Percentiles rank a stretch among this genome's conserved stretches.
These are phyloP conservation scores for Dasypogon diadema DNA, from an alignment of 2,888 invertebrate genomes.

Conservation along the genomic window DNA sequence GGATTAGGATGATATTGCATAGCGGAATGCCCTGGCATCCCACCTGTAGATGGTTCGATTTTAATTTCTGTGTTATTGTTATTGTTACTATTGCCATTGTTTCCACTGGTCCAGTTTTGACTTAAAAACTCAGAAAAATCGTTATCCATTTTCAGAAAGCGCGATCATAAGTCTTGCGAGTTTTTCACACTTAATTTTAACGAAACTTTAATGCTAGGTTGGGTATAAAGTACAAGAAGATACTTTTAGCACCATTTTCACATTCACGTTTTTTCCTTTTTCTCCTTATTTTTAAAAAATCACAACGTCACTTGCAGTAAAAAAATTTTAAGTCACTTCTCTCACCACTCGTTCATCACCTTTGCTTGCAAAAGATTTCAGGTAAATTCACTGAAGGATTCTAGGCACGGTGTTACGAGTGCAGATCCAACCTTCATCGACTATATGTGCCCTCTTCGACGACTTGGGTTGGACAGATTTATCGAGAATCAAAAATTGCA, in stretches of 20 bases:
- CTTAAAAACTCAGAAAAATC: constrained; percentile 61
- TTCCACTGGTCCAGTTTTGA: constrained; percentile 59
- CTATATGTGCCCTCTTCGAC: constrained; percentile 10
- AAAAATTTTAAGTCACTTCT: background rate
- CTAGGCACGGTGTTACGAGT: too few relatives aligned
- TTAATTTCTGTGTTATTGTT: constrained; percentile 58
- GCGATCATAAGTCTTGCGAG: constrained; percentile 52
- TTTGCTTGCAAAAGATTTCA: background rate
- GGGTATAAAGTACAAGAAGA: constrained; percentile 58
- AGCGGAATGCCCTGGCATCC: background rate
- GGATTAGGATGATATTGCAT: constrained; percentile 48
- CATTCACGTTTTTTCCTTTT: constrained; percentile 46
- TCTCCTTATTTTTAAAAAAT: constrained; percentile 40
- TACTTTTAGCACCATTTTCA: constrained; percentile 58
- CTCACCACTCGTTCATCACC: background rate
- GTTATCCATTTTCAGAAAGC: constrained; percentile 60
- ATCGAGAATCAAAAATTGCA: background rate
- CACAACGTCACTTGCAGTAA: background rate
- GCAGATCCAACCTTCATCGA: constrained; percentile 2
- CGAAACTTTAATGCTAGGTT: constrained; percentile 54
- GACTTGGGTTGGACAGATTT: constrained; percentile 1
- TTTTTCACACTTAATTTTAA: constrained; percentile 42
- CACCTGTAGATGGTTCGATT: constrained; percentile 57
- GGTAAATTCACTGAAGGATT: background rate
- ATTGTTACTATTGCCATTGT: constrained; percentile 51